Evolutionary conservation across 1,140 invertebrate species (phyloP), one percentile per base, ranked within the genome.

Genomic region (Gryon sp.): DNA sequence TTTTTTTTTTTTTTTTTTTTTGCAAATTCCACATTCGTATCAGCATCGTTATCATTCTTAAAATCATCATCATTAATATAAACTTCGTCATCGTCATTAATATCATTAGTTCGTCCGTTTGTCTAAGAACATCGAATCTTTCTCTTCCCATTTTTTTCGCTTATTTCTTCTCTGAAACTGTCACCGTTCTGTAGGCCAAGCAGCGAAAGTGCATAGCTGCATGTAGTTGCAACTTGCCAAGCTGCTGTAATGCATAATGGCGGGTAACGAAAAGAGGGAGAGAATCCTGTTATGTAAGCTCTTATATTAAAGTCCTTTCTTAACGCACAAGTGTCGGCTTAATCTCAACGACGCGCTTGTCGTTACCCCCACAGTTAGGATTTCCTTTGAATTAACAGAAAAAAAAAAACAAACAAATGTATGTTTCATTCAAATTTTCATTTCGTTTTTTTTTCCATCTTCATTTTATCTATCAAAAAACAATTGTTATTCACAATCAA

Each of bases 221-320:
- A 57, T 75, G 72, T 68, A 75, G 72, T 62, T 48, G 72, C 62
- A 68, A 75, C 62, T 62, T 55, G 72, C 48, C 72, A 48, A 75
- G 62, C 62, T 62, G 72, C 72, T 75, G 55, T 68, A 75, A 75
- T 55, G 55, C 72, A 75, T 68, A 75, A 75, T 75, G 72, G 72
- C 62, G 55, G 38, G 62, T 65, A 68, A 36, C 62, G 62, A 60
- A 62, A 74, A 75, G 62, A 75, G 55, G 62, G 62, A 75, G 62
- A 62, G 53, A 66, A 65, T 65, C 53, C 24, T 74, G 50, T 66
- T 66, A 66, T 60, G 55, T 66, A 75, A 75, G 46, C 60, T 75
- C 45, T 66, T 60, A 66, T 75, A 66, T 53, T 66, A 45, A 75
- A 75, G 53, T 66, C 36, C 62, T 60, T 75, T 74, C 70, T 66